phyloP scores from a whole-genome alignment of 2,113 vertebrate genomes.

The Eleginops maclovinus region DNA sequence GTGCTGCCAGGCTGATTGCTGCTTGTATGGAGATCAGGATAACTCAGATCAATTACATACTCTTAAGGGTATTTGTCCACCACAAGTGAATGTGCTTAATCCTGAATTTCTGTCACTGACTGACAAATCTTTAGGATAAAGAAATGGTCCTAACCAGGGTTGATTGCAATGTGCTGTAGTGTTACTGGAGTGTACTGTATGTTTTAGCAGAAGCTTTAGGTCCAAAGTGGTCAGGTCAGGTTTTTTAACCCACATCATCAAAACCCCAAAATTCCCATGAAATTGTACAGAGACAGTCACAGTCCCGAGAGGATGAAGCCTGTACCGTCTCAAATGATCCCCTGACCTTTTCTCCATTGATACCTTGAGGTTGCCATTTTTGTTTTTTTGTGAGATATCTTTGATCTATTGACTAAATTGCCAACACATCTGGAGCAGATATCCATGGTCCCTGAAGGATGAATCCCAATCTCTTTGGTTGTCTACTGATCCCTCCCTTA shows the following conservation, averaged over 20 bases:
- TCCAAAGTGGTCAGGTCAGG: not conserved
- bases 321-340: no score
- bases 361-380: not conserved
- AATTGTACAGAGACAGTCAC: not conserved
- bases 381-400: not conserved
- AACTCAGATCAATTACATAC: not conserved
- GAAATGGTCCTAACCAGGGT: not conserved
- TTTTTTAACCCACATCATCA: not conserved
- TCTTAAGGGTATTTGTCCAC: not conserved
- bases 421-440: not conserved
- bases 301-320: not conserved
- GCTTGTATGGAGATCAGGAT: not conserved
- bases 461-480: not conserved
- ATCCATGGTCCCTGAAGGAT: not conserved
- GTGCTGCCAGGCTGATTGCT: constrained; percentile 6
- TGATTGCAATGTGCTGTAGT: not conserved
- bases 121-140: not conserved
- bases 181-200: not conserved
- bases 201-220: not conserved
- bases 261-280: not conserved
- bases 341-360: not conserved
- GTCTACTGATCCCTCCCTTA: not conserved
- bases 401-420: not conserved
- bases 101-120: not conserved
- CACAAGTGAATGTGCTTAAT: not conserved